Evolutionary conservation across 92 coral and sea anemone species (phyloP), one percentile per base, ranked within the genome.

Genomic region (Heliopora coerulea): DNA sequence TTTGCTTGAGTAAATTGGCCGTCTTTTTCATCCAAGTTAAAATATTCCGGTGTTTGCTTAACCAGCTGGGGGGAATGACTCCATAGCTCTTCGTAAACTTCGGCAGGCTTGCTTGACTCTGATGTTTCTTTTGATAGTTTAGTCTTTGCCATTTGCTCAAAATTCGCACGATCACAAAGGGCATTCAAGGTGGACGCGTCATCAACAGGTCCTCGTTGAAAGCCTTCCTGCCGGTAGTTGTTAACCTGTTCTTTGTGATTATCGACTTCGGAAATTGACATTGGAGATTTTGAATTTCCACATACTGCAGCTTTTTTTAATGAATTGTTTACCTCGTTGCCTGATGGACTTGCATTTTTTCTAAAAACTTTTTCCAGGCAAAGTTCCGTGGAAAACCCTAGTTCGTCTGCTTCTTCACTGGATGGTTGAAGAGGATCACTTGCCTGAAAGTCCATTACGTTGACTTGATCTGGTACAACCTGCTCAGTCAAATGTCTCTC

Each of bases 381-480:
- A 25, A 18, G 8, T 14, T 23, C 37, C 14, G 0, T 46, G 23
- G 72, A 41, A 48, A 26, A 28, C 21, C 48, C 56, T 19, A 17
- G n/a, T 6, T 23, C 58, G 32, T 7, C 12, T 14, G 20, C 20
- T 30, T 70, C 62, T 0, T 49, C 54, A 26, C 32, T 18, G 12
- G 24, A 30, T n/a, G 26, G 33, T 30, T 56, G 31, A 3, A 31
- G 60, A 33, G 28, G 37, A 15, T 30, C 27, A 30, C 11, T n/a
- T 25, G 52, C 46, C 26, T 49, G 56, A 8, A 13, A 1, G 14
- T 69, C 76, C 35, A 18, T 26, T 17, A 15, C 35, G 13, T 32
- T 49, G n/a, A 29, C 32, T 54, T 70, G 77, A 21, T 50, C 77
- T 34, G 77, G 77, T 34, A 70, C 77, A 13, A 70, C 77, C 77